Conservation (phyloP, 2,888 invertebrate species). For the Phyto melanocephala region DNA sequence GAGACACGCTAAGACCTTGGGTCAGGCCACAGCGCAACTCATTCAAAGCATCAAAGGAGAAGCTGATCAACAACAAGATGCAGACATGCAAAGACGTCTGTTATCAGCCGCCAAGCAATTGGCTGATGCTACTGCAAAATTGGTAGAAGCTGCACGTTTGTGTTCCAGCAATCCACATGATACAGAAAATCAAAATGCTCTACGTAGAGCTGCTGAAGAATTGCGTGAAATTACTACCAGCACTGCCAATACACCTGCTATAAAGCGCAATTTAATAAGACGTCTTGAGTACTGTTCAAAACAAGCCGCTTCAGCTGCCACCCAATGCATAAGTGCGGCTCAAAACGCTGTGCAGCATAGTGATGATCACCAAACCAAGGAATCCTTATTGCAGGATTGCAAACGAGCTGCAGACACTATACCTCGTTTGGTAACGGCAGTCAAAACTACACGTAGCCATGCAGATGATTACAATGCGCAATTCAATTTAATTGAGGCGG, state of each 20-base stretch:
- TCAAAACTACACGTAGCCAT: constrained; percentile 84
- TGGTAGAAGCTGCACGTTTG: constrained; percentile 97
- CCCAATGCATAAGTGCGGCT: constrained; percentile 93
- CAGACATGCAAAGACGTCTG: constrained; percentile 92
- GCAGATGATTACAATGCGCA: constrained; percentile 88
- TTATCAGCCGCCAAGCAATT: constrained; percentile 95
- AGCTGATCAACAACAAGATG: constrained; percentile 92
- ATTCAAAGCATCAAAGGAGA: constrained; percentile 97
- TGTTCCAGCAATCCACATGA: constrained; percentile 94
- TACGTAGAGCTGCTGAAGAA: constrained; percentile 94
- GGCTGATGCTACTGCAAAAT: constrained; percentile 97
- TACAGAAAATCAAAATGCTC: constrained; percentile 88
- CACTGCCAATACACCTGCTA: constrained; percentile 87
- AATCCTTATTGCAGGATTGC: constrained; percentile 87
- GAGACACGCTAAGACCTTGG: constrained; percentile 92
- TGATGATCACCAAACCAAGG: constrained; percentile 81
- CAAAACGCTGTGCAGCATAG: constrained; percentile 88
- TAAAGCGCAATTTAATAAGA: constrained; percentile 86
- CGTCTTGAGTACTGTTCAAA: constrained; percentile 87
- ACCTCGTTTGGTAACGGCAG: constrained; percentile 89
- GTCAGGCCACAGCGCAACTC: constrained; percentile 95
- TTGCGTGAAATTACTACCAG: constrained; percentile 93
- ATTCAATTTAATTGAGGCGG: constrained; percentile 88
- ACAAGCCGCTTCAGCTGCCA: constrained; percentile 92
- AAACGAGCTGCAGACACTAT: constrained; percentile 87